Conservation (phyloP, 1,140 invertebrate genomes). For the Bombus soroeensis region DNA sequence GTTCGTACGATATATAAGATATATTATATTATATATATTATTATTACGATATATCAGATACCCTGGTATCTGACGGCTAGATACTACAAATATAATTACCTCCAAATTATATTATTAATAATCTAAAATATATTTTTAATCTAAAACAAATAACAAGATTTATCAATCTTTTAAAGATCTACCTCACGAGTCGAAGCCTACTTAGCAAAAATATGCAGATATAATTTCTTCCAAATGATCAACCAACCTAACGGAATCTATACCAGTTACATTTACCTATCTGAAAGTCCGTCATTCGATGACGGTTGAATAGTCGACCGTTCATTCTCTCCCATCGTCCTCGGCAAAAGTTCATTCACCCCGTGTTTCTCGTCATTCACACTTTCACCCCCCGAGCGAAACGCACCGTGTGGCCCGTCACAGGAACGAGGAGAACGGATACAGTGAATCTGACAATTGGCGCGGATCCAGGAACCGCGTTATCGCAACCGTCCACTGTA, state of each 20-base stretch:
- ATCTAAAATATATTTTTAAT: no score
- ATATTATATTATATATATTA: no score
- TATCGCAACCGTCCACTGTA: constrained; percentile 44
- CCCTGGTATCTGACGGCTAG: no score
- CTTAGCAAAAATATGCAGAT: no score
- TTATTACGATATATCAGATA: no score
- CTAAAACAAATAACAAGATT: no score
- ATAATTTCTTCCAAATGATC: background rate
- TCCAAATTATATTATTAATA: no score
- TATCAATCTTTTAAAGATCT: no score
- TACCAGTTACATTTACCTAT: background rate
- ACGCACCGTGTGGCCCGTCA: background rate
- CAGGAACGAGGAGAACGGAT: background rate
- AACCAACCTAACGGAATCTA: background rate
- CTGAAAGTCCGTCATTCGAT: background rate
- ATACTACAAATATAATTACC: no score
- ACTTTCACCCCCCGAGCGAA: constrained; percentile 1
- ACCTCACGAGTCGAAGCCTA: no score
- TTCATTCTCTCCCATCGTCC: background rate
- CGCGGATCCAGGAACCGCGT: constrained; percentile 54
- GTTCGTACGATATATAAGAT: background rate
- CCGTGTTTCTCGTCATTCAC: background rate
- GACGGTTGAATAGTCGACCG: background rate
- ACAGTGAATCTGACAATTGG: constrained; percentile 39
- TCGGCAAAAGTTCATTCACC: background rate